phyloP scores from a whole-genome alignment of 92 coral and sea anemone genomes.

The Paramuricea clavata region DNA sequence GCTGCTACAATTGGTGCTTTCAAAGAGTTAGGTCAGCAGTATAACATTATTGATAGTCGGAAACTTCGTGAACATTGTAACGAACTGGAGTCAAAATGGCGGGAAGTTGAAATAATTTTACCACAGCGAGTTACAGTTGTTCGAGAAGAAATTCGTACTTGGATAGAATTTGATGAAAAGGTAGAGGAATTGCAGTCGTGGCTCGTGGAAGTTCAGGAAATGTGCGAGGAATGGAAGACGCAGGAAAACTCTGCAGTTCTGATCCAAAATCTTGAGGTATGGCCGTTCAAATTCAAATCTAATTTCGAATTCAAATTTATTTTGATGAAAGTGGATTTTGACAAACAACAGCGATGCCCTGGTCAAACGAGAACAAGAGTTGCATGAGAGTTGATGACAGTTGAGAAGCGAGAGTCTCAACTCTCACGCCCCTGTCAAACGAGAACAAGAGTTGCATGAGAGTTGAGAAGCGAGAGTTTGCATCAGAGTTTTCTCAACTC shows the following conservation, averaged over 20 bases:
- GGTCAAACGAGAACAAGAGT: too few relatives aligned
- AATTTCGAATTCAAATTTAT: too few relatives aligned
- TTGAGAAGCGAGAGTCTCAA: too few relatives aligned
- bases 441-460: too few relatives aligned
- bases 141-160: constrained; percentile 75
- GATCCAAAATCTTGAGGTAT: constrained; percentile 88
- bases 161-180: constrained; percentile 78
- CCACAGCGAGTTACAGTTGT: constrained; percentile 82
- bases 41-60: constrained; percentile 70
- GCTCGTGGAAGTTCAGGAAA: constrained; percentile 85
- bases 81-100: constrained; percentile 81
- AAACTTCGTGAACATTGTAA: constrained; percentile 81
- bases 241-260: constrained; percentile 83
- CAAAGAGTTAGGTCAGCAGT: constrained; percentile 69
- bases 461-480: too few relatives aligned
- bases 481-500: too few relatives aligned
- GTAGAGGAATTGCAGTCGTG: constrained; percentile 83
- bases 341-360: too few relatives aligned
- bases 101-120: constrained; percentile 63
- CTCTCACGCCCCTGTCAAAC: too few relatives aligned
- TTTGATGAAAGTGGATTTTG: too few relatives aligned
- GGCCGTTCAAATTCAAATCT: too few relatives aligned
- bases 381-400: too few relatives aligned
- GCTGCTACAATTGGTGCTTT: constrained; percentile 74
- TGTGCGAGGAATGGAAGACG: constrained; percentile 78